These are phyloP conservation scores for Patella caerulea DNA, from an alignment of 2,888 invertebrate genomes.

Conservation along the genomic window DNA sequence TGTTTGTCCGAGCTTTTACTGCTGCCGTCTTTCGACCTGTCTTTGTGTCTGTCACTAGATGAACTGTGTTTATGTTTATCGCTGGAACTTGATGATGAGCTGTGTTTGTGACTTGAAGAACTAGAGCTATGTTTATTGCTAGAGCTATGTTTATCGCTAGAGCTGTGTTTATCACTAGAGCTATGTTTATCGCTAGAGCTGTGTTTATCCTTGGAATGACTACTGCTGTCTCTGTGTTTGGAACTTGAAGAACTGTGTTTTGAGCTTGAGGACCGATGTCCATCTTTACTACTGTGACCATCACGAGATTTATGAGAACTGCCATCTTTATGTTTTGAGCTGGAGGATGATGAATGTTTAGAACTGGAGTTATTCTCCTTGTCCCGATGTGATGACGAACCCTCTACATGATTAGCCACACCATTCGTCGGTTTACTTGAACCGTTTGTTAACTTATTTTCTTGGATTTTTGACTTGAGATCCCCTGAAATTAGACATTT, in stretches of 20 bases:
- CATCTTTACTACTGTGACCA: constrained; percentile 32
- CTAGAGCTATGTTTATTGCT: constrained; percentile 14
- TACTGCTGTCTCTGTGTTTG: constrained; percentile 42
- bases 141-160: constrained; percentile 16
- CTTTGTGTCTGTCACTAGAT: constrained; percentile 22
- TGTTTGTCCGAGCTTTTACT: constrained; percentile 30
- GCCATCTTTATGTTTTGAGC: constrained; percentile 29
- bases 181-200: too few species aligned
- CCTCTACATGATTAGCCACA: constrained; percentile 26
- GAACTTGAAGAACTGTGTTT: constrained; percentile 30
- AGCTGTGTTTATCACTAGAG: constrained; percentile 14
- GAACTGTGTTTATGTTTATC: constrained; percentile 31
- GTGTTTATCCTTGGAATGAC: constrained; percentile 23
- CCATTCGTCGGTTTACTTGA: background rate
- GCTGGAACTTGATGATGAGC: constrained; percentile 26
- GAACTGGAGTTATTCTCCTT: constrained; percentile 26
- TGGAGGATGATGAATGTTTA: constrained; percentile 38
- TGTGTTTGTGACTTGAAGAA: constrained; percentile 10
- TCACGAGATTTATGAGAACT: constrained; percentile 38
- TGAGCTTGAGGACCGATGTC: background rate
- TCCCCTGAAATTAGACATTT: background rate
- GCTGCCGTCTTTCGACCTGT: constrained; percentile 20
- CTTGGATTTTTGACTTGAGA: background rate
- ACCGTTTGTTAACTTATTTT: background rate
- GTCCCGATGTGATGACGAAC: constrained; percentile 22